Conservation (phyloP, 2,888 invertebrate genomes). For the Cosmia pyralina region DNA sequence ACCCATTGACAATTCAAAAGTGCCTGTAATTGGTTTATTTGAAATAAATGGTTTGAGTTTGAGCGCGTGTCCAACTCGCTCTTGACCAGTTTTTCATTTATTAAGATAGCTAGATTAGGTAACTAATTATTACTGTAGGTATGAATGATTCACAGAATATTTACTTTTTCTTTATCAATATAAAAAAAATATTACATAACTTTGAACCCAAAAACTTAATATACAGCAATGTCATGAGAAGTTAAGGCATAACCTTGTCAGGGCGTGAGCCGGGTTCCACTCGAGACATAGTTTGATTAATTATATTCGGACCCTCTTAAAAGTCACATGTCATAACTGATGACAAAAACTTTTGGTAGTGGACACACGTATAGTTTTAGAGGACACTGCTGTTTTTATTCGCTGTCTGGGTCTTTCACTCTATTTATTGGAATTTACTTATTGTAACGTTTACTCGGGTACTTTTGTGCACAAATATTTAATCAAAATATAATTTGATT, state of each 20-base stretch:
- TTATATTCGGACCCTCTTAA: constrained; percentile 80
- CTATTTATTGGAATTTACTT: background rate
- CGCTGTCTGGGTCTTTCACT: constrained; percentile 25
- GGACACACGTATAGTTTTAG: constrained; percentile 57
- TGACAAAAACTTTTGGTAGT: constrained; percentile 75
- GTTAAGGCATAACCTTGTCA: constrained; percentile 72
- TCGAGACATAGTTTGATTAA: constrained; percentile 80
- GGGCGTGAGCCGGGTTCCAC: constrained; percentile 70
- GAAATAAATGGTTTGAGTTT: too few relatives aligned
- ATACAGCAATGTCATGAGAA: constrained; percentile 66
- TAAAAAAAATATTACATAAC: constrained; percentile 33
- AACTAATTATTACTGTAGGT: background rate
- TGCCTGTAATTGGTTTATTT: too few relatives aligned
- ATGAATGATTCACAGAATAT: background rate
- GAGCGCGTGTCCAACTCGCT: too few relatives aligned
- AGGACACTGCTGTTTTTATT: constrained; percentile 45
- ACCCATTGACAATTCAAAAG: too few relatives aligned
- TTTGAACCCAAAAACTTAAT: constrained; percentile 54
- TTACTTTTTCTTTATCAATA: background rate
- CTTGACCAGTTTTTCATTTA: too few relatives aligned
- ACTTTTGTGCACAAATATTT: background rate
- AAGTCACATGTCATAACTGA: constrained; percentile 81
- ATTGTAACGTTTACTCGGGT: background rate
- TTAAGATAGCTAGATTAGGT: too few relatives aligned
- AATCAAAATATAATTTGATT: background rate